Percentiles rank a stretch among this genome's conserved stretches.
Evolutionary conservation across 2,888 invertebrate genomes (phyloP).

Genomic region (Mythimna pallens): DNA sequence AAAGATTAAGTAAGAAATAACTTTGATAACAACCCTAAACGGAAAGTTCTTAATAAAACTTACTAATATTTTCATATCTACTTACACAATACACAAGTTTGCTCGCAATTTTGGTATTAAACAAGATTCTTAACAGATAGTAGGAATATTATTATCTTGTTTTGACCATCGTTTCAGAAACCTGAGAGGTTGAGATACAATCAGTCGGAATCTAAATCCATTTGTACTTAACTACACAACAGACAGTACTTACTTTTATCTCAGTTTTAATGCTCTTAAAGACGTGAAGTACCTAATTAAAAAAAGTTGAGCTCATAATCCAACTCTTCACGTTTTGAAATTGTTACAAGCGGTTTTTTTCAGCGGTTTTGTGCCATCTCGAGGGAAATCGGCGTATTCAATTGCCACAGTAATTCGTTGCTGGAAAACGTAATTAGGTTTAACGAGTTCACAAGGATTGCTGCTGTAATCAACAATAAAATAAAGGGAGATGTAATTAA

Average conservation of each 20-base stretch:
- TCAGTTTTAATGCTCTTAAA: constrained; percentile 49
- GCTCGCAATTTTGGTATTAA: constrained; percentile 23
- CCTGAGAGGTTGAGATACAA: constrained; percentile 17
- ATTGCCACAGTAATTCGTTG: constrained; percentile 60
- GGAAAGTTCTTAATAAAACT: constrained; percentile 23
- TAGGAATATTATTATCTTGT: constrained; percentile 46
- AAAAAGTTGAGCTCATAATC: constrained; percentile 56
- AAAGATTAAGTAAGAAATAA: constrained; percentile 22
- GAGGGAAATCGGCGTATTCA: constrained; percentile 62
- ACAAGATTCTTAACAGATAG: constrained; percentile 32
- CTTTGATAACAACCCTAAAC: constrained; percentile 5
- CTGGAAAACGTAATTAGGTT: constrained; percentile 56
- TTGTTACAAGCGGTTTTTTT: constrained; percentile 59
- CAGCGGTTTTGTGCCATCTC: constrained; percentile 42
- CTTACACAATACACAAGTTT: constrained; percentile 32
- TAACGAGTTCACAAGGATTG: constrained; percentile 53
- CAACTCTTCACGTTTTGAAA: constrained; percentile 62
- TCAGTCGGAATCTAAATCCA: constrained; percentile 26
- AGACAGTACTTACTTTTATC: constrained; percentile 49
- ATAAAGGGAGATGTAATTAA: constrained; percentile 51
- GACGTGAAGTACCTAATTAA: constrained; percentile 61
- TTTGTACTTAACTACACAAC: constrained; percentile 39
- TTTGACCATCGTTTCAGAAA: constrained; percentile 41
- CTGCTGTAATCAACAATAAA: constrained; percentile 50
- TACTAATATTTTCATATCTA: constrained; percentile 14